These are phyloP conservation scores for Vanessa tameamea DNA, from an alignment of 1,140 invertebrate species.

Conservation along the genomic window DNA sequence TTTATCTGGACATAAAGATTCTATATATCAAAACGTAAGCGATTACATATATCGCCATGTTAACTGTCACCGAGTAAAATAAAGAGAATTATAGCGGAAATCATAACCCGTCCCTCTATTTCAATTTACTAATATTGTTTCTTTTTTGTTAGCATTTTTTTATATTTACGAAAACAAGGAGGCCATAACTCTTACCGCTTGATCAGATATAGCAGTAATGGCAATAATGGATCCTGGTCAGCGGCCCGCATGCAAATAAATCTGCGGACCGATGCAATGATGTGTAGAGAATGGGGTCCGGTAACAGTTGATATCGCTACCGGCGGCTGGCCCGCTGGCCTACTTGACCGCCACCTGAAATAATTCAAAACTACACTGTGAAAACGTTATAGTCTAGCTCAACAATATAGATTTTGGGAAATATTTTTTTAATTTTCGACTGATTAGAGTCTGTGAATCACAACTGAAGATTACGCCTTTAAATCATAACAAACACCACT, in stretches of 20 bases:
- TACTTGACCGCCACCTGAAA: constrained; percentile 35
- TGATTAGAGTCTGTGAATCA: no score
- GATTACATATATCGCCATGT: constrained; percentile 31
- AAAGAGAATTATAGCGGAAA: constrained; percentile 72
- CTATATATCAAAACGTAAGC: background rate
- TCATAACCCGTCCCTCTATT: constrained; percentile 67
- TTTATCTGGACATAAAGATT: background rate
- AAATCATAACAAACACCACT: no score
- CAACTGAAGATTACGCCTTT: no score
- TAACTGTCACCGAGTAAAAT: constrained; percentile 42
- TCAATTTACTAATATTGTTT: constrained; percentile 54
- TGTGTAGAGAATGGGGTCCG: constrained; percentile 77
- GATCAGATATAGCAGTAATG: constrained; percentile 78
- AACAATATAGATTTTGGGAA: no score
- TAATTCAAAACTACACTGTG: constrained; percentile 1
- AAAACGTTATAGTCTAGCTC: background rate
- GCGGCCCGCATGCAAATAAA: constrained; percentile 81
- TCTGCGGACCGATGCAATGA: constrained; percentile 79
- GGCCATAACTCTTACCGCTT: constrained; percentile 76
- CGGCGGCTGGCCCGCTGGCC: constrained; percentile 47
- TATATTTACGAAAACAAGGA: constrained; percentile 73
- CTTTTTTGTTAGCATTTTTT: constrained; percentile 65
- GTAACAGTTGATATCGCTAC: constrained; percentile 45
- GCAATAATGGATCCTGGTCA: constrained; percentile 80
- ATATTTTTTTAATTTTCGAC: no score